phyloP scores from a whole-genome alignment of 2,888 invertebrate species.

The Hanleya hanleyi region DNA sequence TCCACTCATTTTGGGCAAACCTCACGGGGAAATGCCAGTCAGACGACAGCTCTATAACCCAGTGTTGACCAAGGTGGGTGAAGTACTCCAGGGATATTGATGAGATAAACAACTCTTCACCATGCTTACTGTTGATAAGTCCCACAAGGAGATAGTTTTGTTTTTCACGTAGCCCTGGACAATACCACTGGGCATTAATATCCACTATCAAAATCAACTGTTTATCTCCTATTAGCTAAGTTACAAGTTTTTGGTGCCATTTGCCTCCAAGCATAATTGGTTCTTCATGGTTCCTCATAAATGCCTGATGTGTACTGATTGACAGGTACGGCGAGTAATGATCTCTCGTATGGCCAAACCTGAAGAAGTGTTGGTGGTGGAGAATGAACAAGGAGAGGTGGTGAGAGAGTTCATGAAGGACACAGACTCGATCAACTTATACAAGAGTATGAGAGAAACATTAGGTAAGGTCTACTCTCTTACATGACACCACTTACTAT shows the following conservation, averaged over 20 bases:
- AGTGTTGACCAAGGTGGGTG: conserved; percentile 72
- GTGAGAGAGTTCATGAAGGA: conserved; percentile 99
- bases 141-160: too few relatives aligned
- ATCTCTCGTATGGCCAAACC: conserved; percentile 99
- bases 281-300: too few relatives aligned
- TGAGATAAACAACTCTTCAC: background rate
- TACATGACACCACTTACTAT: too few relatives aligned
- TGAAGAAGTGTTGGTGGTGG: conserved; percentile 99
- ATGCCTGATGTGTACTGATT: too few relatives aligned
- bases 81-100: background rate
- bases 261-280: too few relatives aligned
- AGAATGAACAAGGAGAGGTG: conserved; percentile 99
- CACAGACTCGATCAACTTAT: conserved; percentile 99
- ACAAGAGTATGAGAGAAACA: conserved; percentile 97
- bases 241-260: too few relatives aligned
- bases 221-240: too few relatives aligned
- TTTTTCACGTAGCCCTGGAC: too few relatives aligned
- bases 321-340: conserved; percentile 92
- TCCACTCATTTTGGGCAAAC: conserved; percentile 66
- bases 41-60: conserved; percentile 73
- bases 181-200: too few relatives aligned
- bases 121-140: background rate
- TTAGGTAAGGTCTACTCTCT: conserved; percentile 62
- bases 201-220: too few relatives aligned
- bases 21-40: conserved; percentile 66